phyloP scores from a whole-genome alignment of 2,888 invertebrate species.

The Rhodophaea formosa region DNA sequence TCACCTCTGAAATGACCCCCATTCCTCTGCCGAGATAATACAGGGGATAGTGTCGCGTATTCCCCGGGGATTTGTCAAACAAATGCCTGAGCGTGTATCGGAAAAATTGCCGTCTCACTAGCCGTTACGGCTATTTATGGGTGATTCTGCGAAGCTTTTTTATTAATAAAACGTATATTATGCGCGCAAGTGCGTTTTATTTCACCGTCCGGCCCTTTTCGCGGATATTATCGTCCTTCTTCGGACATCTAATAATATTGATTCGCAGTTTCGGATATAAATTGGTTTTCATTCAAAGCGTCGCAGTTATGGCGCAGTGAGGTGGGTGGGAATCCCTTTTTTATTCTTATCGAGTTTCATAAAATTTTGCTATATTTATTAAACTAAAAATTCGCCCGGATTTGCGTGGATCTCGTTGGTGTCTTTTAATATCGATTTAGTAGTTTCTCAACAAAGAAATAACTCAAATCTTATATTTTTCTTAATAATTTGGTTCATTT shows the following conservation, averaged over 20 bases:
- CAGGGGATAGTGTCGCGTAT: slow-evolving; percentile 69
- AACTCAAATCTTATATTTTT: too few relatives aligned
- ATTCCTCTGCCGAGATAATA: slow-evolving; percentile 77
- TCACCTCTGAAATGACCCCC: slow-evolving; percentile 78
- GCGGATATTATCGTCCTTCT: slow-evolving; percentile 75
- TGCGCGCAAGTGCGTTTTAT: slow-evolving; percentile 81
- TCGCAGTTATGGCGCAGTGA: slow-evolving; percentile 10
- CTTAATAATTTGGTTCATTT: too few relatives aligned
- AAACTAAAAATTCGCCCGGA: too few relatives aligned
- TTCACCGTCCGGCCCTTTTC: slow-evolving; percentile 61
- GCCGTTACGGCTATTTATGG: slow-evolving; percentile 79
- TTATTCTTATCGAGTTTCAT: background rate
- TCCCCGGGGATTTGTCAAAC: slow-evolving; percentile 80
- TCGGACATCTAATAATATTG: slow-evolving; percentile 73
- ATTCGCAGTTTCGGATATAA: slow-evolving; percentile 49
- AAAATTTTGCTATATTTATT: too few relatives aligned
- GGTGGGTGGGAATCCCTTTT: background rate
- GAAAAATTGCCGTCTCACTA: slow-evolving; percentile 74
- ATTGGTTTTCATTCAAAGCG: slow-evolving; percentile 45
- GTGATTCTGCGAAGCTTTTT: slow-evolving; percentile 74
- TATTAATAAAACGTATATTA: slow-evolving; percentile 82
- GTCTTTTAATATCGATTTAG: too few relatives aligned
- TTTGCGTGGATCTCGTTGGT: too few relatives aligned
- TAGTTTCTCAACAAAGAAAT: too few relatives aligned
- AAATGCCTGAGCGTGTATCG: slow-evolving; percentile 76